Evolutionary conservation across 2,888 invertebrate genomes (phyloP), one percentile per base, ranked within the genome.

Genomic region (Anthophora plumipes): DNA sequence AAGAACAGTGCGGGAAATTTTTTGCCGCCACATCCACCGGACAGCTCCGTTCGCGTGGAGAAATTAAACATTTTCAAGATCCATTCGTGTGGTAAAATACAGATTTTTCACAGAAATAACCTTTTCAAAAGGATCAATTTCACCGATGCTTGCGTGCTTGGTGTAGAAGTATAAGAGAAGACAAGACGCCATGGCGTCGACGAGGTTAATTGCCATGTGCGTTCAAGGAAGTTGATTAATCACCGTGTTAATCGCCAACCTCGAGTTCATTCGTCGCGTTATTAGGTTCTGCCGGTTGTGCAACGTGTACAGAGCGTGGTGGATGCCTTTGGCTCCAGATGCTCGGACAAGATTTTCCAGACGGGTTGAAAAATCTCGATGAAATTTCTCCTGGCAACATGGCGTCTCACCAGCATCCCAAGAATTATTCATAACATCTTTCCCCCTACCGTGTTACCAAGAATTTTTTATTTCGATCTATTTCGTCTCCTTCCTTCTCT

Each of bases 171-270:
- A n/a, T n/a, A n/a, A 31, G 31, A 14, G 31, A 5, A 50, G 60
- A 4, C 25, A 50, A 70, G 39, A 39, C 31, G 7, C 17, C n/a
- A 43, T n/a, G 61, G 37, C 59, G 61, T 54, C 46, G 20, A 43
- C 37, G 43, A 43, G 41, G 54, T 70, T 85, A 80, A 83, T 78
- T 73, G 69, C 43, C 48, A 48, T 41, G 46, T 52, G 64, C 74
- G 77, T 86, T 85, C 75, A 69, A 57, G 78, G 60, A 64, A 39
- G 68, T 54, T 85, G 85, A 87, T 86, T 86, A 87, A 87, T 86
- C 77, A 72, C 63, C 46, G 52, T 57, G 70, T 86, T 81, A 83
- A 84, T 84, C 82, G 72, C n/a, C 67, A 76, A 69, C 68, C 82
- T 25, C 70, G 64, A 50, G 79, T 84, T 79, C 77, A 77, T 77